phyloP scores from a whole-genome alignment of 2,888 invertebrate genomes.

The Diarsia brunnea region DNA sequence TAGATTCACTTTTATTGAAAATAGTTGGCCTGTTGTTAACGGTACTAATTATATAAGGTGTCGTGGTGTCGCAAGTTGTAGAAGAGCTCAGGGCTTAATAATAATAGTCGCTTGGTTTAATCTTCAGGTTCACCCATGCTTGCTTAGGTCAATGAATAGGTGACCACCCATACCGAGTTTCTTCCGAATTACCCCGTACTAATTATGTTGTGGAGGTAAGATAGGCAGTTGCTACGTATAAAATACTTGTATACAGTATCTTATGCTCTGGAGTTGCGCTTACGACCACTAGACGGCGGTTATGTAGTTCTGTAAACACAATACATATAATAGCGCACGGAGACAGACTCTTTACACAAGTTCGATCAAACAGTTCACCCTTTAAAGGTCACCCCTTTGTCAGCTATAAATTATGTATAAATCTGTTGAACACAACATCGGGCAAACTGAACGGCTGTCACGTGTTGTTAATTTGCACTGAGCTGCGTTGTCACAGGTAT shows the following conservation, averaged over 20 bases:
- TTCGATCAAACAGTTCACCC: conserved; percentile 58
- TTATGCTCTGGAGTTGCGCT: background rate
- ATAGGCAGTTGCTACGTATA: too few relatives aligned
- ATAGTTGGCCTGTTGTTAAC: background rate
- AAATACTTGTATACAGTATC: too few relatives aligned
- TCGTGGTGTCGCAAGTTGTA: background rate
- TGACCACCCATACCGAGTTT: too few relatives aligned
- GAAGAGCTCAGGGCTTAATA: background rate
- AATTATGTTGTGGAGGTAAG: too few relatives aligned
- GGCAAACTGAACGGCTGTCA: conserved; percentile 20
- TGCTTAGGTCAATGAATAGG: background rate
- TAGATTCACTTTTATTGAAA: background rate
- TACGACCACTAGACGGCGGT: background rate
- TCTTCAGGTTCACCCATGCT: background rate
- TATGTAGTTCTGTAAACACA: conserved; percentile 3
- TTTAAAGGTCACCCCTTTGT: conserved; percentile 55
- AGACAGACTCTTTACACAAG: conserved; percentile 54
- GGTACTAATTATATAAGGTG: background rate
- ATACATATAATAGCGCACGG: conserved; percentile 5
- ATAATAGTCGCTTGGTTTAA: background rate
- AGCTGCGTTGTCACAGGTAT: conserved; percentile 27
- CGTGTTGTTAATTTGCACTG: conserved; percentile 15
- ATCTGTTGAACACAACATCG: conserved; percentile 28
- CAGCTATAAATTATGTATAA: conserved; percentile 45
- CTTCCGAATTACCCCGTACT: too few relatives aligned